Evolutionary conservation across 2,113 vertebrate species (phyloP), one percentile per base, ranked within the genome.

Genomic region (Charina bottae): DNA sequence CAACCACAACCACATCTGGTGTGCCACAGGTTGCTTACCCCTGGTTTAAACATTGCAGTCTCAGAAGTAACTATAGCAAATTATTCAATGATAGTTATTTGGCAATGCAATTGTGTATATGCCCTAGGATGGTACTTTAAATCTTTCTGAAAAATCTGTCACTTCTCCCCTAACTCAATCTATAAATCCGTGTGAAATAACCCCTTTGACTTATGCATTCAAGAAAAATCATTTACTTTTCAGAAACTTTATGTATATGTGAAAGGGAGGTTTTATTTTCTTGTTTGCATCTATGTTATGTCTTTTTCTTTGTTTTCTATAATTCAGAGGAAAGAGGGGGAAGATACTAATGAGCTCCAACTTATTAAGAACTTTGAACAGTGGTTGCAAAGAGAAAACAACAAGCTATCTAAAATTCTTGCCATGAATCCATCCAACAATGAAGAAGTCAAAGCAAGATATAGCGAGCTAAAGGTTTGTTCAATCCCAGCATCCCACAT

Each of bases 361-460:
- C 96, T 96, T 46, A 94, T 96, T 85, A 92, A 62, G 0, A 88
- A 97, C 94, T 99, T 99, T 89, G 97, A 98, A 94, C 96, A 94
- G 23, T 99, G 99, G 99, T 94, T 99, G 53, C 94, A 89, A 94
- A 95, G 33, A 89, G 97, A 99, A 95, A 98, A 98, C 2, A 42
- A 91, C 0, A 96, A 98, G 93, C 97, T 99, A 85, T 96, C 96
- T 23, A 94, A 93, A 93, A 93, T 98, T 91, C 94, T 97, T 46
- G 92, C 92, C 28, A 87, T 10, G 84, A 96, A 89, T 64, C 83
- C 88, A 11, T 85, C 94, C 28, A 96, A 96, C 0, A 5, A 92
- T 59, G 92, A 97, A 86, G 97, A 98, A 90, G 54, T 96, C 54
- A 95, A 96, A 94, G 90, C 93, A 96, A 88, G 78, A n/a, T 96